Percentiles rank a stretch among this genome's conserved stretches.
Evolutionary conservation across 1,140 invertebrate genomes (phyloP).

Genomic region (Micrasema minimum): DNA sequence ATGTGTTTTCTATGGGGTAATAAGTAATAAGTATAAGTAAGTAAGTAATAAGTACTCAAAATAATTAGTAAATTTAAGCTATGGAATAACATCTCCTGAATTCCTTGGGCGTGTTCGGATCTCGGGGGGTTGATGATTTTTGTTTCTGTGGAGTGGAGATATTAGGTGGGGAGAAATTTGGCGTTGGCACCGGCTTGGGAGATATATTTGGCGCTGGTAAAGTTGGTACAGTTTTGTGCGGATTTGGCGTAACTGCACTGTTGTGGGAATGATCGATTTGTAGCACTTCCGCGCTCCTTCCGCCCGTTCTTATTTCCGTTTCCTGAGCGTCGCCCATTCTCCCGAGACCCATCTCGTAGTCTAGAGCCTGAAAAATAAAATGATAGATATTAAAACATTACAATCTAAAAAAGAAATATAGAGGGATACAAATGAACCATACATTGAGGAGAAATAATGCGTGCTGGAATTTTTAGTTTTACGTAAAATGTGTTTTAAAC

Average conservation of each 20-base stretch:
- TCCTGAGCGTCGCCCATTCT: too few species aligned
- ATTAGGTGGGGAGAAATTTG: background rate
- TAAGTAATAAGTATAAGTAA: background rate
- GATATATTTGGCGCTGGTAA: background rate
- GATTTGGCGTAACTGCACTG: background rate
- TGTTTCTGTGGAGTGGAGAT: background rate
- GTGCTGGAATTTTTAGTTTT: too few species aligned
- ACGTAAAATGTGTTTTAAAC: too few species aligned
- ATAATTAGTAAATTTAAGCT: slow-evolving; percentile 5
- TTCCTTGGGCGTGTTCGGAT: slow-evolving; percentile 35
- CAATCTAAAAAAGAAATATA: too few species aligned
- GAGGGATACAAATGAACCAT: too few species aligned
- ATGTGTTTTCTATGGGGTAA: background rate
- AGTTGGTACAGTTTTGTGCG: background rate
- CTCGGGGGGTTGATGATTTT: slow-evolving; percentile 6
- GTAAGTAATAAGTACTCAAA: background rate
- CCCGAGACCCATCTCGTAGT: background rate
- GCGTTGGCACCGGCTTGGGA: background rate
- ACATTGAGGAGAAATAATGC: too few species aligned
- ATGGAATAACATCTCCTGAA: slow-evolving; percentile 49
- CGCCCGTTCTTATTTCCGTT: background rate
- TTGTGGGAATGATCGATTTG: background rate
- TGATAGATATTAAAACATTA: too few species aligned
- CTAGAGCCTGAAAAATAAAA: background rate
- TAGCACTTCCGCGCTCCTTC: background rate